Base-by-base conservation (phyloP, 2,888 invertebrate genomes). In the Cistogaster globosa region DNA sequence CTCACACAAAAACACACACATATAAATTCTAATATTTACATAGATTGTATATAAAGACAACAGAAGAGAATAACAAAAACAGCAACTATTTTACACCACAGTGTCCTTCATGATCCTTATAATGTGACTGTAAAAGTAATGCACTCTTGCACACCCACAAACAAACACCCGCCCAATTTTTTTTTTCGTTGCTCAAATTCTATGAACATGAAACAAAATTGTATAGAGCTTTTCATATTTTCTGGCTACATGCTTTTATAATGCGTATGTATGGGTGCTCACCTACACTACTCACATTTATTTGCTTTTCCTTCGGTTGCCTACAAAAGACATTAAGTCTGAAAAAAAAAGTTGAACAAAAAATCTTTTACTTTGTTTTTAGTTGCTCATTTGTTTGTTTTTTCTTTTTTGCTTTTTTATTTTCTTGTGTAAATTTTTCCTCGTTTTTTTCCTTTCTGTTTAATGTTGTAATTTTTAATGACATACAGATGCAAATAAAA, bases 391-490 rank as follows among this genome's bases (percentile, higher is more conserved):
- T 63, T 67, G 58, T 36, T n/a, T 32, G 58, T 67, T 18, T 53
- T 18, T 11, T 20, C 6, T 32, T 67, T 14, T 53, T 18, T 11
- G 8, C 20, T 53, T 53, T 53, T 26, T 22, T 26, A 36, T 38
- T 55, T 62, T 55, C 60, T 26, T 75, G 42, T 69, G 53, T 38
- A 63, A 11, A 26, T 18, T 20, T 26, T n/a, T 53, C 38, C 20
- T 9, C 11, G 12, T 14, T 36, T 22, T 26, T 58, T 32, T 22
- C 42, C 32, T 63, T 55, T 36, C 74, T 68, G 53, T 84, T 81
- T 81, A 84, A 84, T 81, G 68, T 84, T 84, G 63, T 84, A 77
- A 84, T 78, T 78, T 84, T 84, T 84, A 81, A 84, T 84, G 84
- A 81, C 84, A 81, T 81, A 74, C 84, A 74, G 62, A 63, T 77